Percentiles rank a stretch among this genome's conserved stretches.
Evolutionary conservation across 2,888 invertebrate species (phyloP).

Genomic region (Dasypolia templi): DNA sequence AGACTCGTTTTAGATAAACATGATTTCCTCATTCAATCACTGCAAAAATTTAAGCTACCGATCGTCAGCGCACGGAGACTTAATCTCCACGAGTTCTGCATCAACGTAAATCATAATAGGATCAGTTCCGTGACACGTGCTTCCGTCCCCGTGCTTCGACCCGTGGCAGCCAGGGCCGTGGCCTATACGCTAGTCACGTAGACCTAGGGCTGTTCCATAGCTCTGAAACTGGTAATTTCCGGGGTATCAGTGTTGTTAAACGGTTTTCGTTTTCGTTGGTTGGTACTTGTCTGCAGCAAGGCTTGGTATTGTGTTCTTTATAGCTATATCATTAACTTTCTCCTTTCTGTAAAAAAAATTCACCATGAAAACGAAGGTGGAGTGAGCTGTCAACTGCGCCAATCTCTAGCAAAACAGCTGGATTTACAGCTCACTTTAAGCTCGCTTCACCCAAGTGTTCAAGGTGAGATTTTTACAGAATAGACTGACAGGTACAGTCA

Average conservation of each 20-base stretch:
- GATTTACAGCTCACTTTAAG: not conserved
- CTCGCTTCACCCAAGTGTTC: not conserved
- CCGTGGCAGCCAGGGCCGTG: constrained; percentile 48
- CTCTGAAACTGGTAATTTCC: constrained; percentile 40
- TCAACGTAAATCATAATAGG: constrained; percentile 65
- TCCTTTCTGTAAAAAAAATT: not conserved
- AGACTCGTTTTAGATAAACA: not conserved
- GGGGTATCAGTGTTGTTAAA: constrained; percentile 16
- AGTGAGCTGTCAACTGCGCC: not conserved
- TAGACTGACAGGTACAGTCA: too few relatives aligned
- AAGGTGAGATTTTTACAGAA: not conserved
- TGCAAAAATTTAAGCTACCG: constrained; percentile 1
- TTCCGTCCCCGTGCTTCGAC: constrained; percentile 61
- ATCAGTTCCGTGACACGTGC: constrained; percentile 60
- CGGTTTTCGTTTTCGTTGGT: not conserved
- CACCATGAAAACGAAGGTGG: not conserved
- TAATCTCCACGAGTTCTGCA: constrained; percentile 40
- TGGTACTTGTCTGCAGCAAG: not conserved
- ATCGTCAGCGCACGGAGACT: not conserved
- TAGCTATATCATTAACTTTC: too few relatives aligned
- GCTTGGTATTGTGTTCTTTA: not conserved
- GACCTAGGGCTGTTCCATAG: constrained; percentile 27
- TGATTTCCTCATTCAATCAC: constrained; percentile 9
- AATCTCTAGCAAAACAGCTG: too few relatives aligned
- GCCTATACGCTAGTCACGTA: constrained; percentile 54